These are phyloP conservation scores for Paracanthobrama guichenoti DNA, from an alignment of 2,113 vertebrate species.

Conservation along the genomic window DNA sequence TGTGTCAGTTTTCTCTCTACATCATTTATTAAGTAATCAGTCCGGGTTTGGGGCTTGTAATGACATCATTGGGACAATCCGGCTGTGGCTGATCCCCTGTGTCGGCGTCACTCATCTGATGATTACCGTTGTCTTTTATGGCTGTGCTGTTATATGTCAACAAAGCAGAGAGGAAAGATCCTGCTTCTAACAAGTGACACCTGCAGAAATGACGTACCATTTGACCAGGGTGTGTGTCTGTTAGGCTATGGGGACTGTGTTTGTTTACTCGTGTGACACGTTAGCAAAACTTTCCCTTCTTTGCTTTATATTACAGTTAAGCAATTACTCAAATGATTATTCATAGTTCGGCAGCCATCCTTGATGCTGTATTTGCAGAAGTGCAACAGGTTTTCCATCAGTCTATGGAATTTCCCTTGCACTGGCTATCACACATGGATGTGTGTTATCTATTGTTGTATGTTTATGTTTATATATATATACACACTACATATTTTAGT, in stretches of 20 bases:
- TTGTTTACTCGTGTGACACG: conserved; percentile 42
- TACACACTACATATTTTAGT: neutral
- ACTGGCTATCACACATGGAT: neutral
- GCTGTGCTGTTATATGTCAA: conserved; percentile 71
- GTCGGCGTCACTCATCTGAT: conserved; percentile 55
- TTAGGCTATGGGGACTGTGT: conserved; percentile 10
- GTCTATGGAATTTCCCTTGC: conserved; percentile 17
- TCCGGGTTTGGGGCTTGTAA: conserved; percentile 62
- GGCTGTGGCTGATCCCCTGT: conserved; percentile 48
- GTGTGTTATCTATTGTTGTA: neutral
- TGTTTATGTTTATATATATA: neutral
- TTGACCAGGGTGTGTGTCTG: conserved; percentile 50
- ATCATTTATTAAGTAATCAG: conserved; percentile 9
- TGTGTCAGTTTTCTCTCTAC: conserved; percentile 8
- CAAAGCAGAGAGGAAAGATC: conserved; percentile 57
- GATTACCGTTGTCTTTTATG: conserved; percentile 44
- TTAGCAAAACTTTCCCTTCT: conserved; percentile 66
- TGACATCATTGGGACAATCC: conserved; percentile 67
- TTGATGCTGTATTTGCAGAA: conserved; percentile 7
- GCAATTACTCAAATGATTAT: conserved; percentile 47
- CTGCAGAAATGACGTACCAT: conserved; percentile 52
- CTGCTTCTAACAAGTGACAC: conserved; percentile 57
- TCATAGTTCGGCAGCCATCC: neutral
- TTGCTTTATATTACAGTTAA: conserved; percentile 57
- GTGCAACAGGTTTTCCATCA: neutral